Conservation (phyloP, 2,888 invertebrate genomes). For the Pardosa pseudoannulata region DNA sequence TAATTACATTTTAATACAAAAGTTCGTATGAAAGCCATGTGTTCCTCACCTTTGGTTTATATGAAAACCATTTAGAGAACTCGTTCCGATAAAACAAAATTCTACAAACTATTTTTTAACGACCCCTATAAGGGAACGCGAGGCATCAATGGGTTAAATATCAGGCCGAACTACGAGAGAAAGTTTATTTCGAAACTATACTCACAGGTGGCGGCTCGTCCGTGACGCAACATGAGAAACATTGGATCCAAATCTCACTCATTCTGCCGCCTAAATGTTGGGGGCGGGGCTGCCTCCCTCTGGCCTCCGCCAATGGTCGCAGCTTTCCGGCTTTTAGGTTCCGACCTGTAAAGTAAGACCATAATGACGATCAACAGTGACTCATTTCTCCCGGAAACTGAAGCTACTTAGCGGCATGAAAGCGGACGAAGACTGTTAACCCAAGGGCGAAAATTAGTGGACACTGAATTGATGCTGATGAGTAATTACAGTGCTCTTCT, state of each 20-base stretch:
- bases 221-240: slow-evolving; percentile 92
- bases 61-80: too few relatives aligned
- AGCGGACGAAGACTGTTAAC: slow-evolving; percentile 2
- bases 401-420: neutral
- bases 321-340: slow-evolving; percentile 34
- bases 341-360: neutral
- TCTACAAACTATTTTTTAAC: too few relatives aligned
- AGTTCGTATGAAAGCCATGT: too few relatives aligned
- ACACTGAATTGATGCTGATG: neutral
- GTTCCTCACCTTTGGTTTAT: too few relatives aligned
- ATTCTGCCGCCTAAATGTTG: slow-evolving; percentile 62
- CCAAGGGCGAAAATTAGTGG: slow-evolving; percentile 3
- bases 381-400: neutral
- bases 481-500: neutral
- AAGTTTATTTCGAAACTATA: too few relatives aligned
- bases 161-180: too few relatives aligned
- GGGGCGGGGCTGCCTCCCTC: slow-evolving; percentile 45
- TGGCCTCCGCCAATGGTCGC: slow-evolving; percentile 45
- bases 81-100: too few relatives aligned
- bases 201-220: slow-evolving; percentile 83
- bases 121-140: too few relatives aligned
- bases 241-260: slow-evolving; percentile 90
- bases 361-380: slow-evolving; percentile 9
- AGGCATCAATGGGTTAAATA: too few relatives aligned
- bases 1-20: too few relatives aligned